Evolutionary conservation across 1,140 invertebrate species (phyloP).

Genomic region (Heliconius hermathena): DNA sequence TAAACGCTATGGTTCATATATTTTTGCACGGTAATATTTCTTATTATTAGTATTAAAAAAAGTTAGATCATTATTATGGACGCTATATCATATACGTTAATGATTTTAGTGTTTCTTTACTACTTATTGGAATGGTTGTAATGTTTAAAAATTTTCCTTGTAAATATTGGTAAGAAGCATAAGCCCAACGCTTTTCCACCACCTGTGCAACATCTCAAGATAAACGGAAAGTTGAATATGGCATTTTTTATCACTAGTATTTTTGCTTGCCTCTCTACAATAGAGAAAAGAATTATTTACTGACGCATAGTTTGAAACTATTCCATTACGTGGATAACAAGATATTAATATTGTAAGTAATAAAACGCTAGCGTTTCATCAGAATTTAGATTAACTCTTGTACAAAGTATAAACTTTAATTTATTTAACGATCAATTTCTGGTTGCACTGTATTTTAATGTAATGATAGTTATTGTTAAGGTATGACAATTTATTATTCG

Average conservation of each 20-base stretch:
- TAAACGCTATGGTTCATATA: constrained; percentile 28
- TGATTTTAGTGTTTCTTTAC: too few species aligned
- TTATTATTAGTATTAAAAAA: background rate
- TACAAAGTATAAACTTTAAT: background rate
- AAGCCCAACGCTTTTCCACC: too few species aligned
- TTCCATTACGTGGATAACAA: background rate
- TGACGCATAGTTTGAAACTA: background rate
- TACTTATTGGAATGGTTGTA: too few species aligned
- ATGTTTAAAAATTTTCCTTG: too few species aligned
- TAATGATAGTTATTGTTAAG: background rate
- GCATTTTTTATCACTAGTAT: too few species aligned
- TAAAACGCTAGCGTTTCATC: constrained; percentile 5
- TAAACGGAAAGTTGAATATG: too few species aligned
- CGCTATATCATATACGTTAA: too few species aligned
- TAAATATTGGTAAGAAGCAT: too few species aligned
- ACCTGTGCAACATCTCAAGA: too few species aligned
- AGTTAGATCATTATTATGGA: too few species aligned
- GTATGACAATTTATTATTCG: background rate
- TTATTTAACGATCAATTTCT: constrained; percentile 2
- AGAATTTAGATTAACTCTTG: constrained; percentile 6
- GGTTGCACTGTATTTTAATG: background rate
- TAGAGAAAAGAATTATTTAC: background rate
- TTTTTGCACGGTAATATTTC: background rate
- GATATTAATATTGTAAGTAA: constrained; percentile 2
- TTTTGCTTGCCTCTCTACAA: background rate